Base-by-base conservation (phyloP, 2,888 invertebrate species). In the Drosophila antonietae region DNA sequence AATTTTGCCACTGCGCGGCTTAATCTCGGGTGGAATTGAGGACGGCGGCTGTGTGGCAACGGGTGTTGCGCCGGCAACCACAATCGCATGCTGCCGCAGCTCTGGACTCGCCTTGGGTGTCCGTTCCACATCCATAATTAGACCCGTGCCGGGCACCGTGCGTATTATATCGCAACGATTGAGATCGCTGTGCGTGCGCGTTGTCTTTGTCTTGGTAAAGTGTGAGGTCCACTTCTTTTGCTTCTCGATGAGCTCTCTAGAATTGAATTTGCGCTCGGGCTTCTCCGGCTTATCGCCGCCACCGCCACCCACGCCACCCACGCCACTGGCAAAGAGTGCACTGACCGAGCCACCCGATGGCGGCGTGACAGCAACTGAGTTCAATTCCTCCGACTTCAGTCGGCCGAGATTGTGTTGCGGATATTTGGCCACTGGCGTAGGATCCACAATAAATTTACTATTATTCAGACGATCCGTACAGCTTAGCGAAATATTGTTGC, bases 171-270 rank as follows among this genome's bases (percentile, higher is more conserved):
- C 93, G 80, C 93, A 93, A 33, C 93, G 94, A 91, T 95, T 95
- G 12, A 95, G 95, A 92, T 95, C 95, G 88, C 95, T 95, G 83
- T 95, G 94, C 71, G 94, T 94, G 66, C 95, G 93, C 77, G 93
- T 83, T 8, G 95, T 94, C 80, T 96, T 95, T 58, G 96, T 94
- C 93, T 97, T 97, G 69, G 96, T 96, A 92, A 97, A 98, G 93
- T 97, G 97, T 71, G 97, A 96, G 37, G 97, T 97, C 97, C 97
- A 98, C 93, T 97, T 98, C 91, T 96, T 96, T 91, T 97, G 97
- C 89, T 97, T 97, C 93, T 97, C 97, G 81, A 97, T 97, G 63
- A 97, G 93, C 92, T 97, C 97, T 81, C 97, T 96, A 73, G 96
- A 97, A 88, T 95, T 96, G 86, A 97, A 96, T 89, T 96, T 95